Conservation (phyloP, 2,113 vertebrate genomes). For the Anguilla japonica region DNA sequence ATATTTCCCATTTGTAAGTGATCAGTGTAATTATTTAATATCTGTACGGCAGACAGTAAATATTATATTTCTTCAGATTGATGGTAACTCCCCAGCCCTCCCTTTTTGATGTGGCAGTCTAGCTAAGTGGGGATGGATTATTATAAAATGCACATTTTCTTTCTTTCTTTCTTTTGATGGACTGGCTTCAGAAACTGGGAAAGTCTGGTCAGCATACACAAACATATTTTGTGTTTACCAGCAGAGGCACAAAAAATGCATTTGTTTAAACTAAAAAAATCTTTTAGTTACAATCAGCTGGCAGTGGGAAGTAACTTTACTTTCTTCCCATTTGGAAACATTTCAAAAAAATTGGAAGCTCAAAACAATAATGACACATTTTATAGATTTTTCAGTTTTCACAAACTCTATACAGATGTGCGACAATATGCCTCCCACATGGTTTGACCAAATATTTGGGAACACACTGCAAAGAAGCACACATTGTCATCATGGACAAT, state of each 20-base stretch:
- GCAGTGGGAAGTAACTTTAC: neutral
- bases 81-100: neutral
- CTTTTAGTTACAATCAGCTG: no score
- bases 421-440: neutral
- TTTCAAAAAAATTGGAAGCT: neutral
- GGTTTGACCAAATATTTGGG: neutral
- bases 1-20: no score
- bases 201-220: neutral
- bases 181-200: neutral
- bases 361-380: neutral
- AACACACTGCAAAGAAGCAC: neutral
- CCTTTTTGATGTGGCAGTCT: neutral
- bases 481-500: neutral
- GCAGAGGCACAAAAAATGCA: neutral
- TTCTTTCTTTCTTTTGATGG: neutral
- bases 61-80: neutral
- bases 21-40: neutral
- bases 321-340: neutral
- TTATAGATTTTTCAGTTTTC: neutral
- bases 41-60: neutral
- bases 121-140: neutral
- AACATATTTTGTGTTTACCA: neutral
- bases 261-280: neutral
- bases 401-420: neutral
- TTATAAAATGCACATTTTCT: neutral